Base-by-base conservation (phyloP, 2,797 vertebrate species). In the Prunella strophiata region DNA sequence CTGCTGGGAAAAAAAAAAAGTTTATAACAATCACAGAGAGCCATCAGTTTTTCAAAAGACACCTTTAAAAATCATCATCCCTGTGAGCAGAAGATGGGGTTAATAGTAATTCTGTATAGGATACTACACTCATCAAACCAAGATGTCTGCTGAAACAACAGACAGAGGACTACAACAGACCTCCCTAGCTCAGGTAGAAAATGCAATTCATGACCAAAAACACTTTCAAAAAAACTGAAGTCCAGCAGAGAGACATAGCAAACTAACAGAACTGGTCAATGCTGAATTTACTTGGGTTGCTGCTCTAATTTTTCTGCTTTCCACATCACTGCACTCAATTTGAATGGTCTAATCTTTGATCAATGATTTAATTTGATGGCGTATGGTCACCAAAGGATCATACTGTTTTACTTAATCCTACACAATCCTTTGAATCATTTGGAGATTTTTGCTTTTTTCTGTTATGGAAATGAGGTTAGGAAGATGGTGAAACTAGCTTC, bases 221-320 rank as follows among this genome's bases (percentile, higher is more conserved):
- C 40, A 76, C 48, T 62, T 88, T 65, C 74, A 86, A 85, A 59
- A 11, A 73, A 96, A 81, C 20, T 22, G 43, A 68, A 54, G 55
- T 75, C 54, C 62, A 73, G 57, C 48, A 90, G 20, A 61, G 5
- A 85, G 63, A 70, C 1, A 5, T 0, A 67, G 54, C 18, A 88
- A 71, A 55, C 17, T 71, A 85, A 81, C 11, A 81, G 58, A 84
- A 42, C 42, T 78, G 51, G 77, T 78, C 58, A 82, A 17, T 59
- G 62, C 51, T 86, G 47, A 85, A 82, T 91, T 92, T 91, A 76
- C 34, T 47, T 34, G 27, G n/a, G 62, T 59, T 66, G 29, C n/a
- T 63, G 38, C 82, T 87, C 26, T 55, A 36, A 73, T 93, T 89
- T 89, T 96, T 89, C 79, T 51, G 43, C n/a, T 79, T 93, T 88